phyloP scores from a whole-genome alignment of 2,888 invertebrate species.

The Philonicus albiceps region DNA sequence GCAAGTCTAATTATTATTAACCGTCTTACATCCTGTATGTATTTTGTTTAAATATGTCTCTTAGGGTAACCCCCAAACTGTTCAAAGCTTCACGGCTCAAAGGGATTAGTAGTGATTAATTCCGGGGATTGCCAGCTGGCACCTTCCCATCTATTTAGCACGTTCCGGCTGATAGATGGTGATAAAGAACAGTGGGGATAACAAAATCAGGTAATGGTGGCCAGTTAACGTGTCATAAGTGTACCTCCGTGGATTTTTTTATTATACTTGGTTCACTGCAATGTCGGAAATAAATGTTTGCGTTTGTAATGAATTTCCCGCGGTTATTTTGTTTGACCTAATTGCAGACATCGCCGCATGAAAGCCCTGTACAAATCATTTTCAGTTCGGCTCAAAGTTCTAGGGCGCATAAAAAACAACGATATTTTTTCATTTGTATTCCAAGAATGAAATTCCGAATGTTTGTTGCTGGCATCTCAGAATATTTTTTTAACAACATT shows the following conservation, averaged over 20 bases:
- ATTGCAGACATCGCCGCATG: background rate
- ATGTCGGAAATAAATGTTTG: background rate
- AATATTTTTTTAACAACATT: background rate
- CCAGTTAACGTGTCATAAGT: background rate
- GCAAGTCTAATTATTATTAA: background rate
- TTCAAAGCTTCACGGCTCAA: background rate
- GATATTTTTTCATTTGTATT: background rate
- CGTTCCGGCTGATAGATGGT: background rate
- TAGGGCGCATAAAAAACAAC: background rate
- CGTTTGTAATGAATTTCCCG: background rate
- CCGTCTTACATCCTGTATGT: background rate
- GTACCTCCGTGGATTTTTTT: background rate
- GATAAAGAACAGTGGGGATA: background rate
- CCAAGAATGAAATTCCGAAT: background rate
- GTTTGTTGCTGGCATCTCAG: background rate
- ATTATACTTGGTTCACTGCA: background rate
- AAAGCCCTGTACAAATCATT: background rate
- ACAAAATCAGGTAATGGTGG: background rate
- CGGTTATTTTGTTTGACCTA: background rate
- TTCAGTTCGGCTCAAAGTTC: background rate
- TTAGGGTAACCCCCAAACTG: background rate
- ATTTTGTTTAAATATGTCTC: background rate
- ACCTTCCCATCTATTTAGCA: constrained; percentile 1
- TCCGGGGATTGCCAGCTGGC: background rate
- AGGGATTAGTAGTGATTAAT: constrained; percentile 1